Percentiles rank a stretch among this genome's conserved stretches.
Conservation (phyloP, 2,888 invertebrate genomes). For the Pristionchus mayeri region DNA sequence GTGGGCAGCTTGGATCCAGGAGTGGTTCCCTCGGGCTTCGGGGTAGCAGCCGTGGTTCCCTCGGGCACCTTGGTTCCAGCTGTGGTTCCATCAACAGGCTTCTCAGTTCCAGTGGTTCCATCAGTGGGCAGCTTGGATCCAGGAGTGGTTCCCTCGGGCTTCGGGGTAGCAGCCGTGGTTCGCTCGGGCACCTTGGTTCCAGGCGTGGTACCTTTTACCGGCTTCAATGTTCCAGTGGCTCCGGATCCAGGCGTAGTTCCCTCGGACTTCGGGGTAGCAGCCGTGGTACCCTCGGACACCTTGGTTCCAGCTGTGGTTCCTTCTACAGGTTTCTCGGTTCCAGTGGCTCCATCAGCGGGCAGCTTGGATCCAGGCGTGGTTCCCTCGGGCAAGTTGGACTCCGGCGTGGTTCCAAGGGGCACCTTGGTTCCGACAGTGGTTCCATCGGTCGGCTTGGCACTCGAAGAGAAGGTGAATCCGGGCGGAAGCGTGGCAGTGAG, state of each 20-base stretch:
- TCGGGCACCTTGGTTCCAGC: not conserved
- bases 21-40: not conserved
- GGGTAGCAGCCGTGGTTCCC: not conserved
- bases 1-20: no score
- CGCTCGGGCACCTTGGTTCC: not conserved
- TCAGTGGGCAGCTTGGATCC: no score
- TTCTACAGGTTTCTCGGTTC: not conserved
- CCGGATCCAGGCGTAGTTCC: not conserved
- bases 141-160: not conserved
- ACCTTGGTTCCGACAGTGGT: not conserved
- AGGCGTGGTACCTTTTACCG: not conserved
- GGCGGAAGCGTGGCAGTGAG: slow-evolving; percentile 24
- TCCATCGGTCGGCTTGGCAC: not conserved
- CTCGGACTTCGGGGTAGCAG: not conserved
- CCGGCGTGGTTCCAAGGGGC: no score
- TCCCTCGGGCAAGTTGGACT: not conserved
- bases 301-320: not conserved
- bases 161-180: not conserved
- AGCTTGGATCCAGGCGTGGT: no score
- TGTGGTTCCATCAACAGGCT: not conserved
- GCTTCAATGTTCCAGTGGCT: not conserved
- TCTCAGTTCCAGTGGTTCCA: not conserved
- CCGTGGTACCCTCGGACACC: not conserved
- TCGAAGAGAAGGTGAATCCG: not conserved
- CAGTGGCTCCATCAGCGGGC: no score